Evolutionary conservation across 1,140 invertebrate genomes (phyloP).

Genomic region (Plectrocnemia conspersa): DNA sequence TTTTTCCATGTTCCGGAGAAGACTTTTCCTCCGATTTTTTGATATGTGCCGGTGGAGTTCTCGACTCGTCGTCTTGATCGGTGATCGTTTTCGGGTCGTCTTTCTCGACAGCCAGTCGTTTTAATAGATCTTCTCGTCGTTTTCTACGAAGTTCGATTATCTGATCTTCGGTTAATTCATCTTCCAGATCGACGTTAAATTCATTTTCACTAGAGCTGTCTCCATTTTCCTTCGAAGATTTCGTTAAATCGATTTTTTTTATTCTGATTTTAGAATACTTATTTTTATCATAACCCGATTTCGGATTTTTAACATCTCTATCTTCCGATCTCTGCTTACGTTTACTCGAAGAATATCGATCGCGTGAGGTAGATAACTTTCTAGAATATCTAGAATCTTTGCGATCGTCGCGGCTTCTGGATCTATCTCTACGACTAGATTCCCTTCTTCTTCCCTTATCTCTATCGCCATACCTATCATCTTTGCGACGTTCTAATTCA

Average conservation of each 20-base stretch:
- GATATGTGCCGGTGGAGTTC: background rate
- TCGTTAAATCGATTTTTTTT: slow-evolving; percentile 51
- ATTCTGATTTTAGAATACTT: slow-evolving; percentile 17
- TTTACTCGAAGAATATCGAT: slow-evolving; percentile 35
- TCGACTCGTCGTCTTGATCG: slow-evolving; percentile 42
- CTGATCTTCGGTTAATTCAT: slow-evolving; percentile 90
- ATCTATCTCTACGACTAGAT: slow-evolving; percentile 32
- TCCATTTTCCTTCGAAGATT: slow-evolving; percentile 67
- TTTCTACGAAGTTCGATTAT: slow-evolving; percentile 88
- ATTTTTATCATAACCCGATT: slow-evolving; percentile 29
- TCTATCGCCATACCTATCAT: slow-evolving; percentile 33
- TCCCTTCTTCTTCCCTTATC: slow-evolving; percentile 36
- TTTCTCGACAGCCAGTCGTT: slow-evolving; percentile 39
- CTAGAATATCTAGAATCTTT: slow-evolving; percentile 35
- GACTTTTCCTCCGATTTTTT: background rate
- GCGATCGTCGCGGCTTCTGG: background rate
- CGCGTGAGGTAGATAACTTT: slow-evolving; percentile 37
- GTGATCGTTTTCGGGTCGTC: slow-evolving; percentile 7
- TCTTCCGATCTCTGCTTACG: slow-evolving; percentile 28
- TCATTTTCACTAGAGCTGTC: slow-evolving; percentile 53
- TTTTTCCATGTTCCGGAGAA: background rate
- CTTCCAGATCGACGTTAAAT: slow-evolving; percentile 66
- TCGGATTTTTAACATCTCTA: slow-evolving; percentile 31
- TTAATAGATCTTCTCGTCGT: slow-evolving; percentile 83
- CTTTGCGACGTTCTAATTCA: slow-evolving; percentile 25